Conservation (phyloP, 2,113 vertebrate species). For the Chamaetylas fuelleborni region DNA sequence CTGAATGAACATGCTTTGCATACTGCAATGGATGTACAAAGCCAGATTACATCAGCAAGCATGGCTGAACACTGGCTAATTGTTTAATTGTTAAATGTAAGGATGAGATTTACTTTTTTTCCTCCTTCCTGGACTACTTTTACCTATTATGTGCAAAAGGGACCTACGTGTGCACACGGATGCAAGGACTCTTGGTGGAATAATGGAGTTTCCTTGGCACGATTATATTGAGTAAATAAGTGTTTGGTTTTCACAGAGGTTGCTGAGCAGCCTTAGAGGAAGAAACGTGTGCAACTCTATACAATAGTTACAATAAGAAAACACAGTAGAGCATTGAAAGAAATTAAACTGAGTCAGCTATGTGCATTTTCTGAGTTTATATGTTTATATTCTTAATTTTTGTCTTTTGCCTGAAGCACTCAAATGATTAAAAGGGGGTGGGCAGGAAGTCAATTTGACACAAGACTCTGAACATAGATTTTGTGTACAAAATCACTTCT, state of each 20-base stretch:
- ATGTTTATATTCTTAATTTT: background rate
- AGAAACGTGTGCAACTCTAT: background rate
- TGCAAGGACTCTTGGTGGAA: background rate
- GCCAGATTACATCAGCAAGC: background rate
- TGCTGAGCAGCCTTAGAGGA: background rate
- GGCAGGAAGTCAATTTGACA: background rate
- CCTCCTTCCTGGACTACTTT: background rate
- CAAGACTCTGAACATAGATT: background rate
- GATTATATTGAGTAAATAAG: background rate
- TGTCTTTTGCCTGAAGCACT: background rate
- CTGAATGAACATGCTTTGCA: background rate
- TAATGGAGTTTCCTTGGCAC: background rate
- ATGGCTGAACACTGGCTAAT: background rate
- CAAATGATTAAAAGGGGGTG: background rate
- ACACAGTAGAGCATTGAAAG: background rate
- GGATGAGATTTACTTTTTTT: background rate
- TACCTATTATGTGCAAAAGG: background rate
- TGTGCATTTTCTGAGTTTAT: background rate
- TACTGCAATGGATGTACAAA: background rate
- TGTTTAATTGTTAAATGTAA: background rate
- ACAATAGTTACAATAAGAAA: background rate
- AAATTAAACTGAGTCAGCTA: background rate
- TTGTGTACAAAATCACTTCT: background rate
- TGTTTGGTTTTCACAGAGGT: background rate
- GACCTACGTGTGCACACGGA: background rate